Base-by-base conservation (phyloP, 2,113 vertebrate species). In the Albula glossodonta region DNA sequence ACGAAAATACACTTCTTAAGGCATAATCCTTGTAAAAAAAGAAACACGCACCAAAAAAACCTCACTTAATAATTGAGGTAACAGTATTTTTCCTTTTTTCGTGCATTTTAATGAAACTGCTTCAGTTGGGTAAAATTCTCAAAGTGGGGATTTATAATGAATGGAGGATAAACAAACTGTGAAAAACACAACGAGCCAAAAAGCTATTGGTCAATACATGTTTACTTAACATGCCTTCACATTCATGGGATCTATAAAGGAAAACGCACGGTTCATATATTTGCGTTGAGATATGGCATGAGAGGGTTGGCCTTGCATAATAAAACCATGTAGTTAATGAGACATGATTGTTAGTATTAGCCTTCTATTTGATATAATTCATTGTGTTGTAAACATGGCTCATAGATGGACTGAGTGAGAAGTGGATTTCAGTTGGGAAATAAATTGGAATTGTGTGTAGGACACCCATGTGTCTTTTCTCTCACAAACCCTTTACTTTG, bases 1-100 rank as follows among this genome's bases (percentile, higher is more conserved):
- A 78, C 74, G 56, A 22, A 78, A 86, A 86, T 31, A 86, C n/a
- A 74, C 52, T 9, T 5, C 2, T 57, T 78, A 78, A 83, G 70
- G 66, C 81, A 86, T 86, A 53, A 31, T 83, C 51, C 19, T 86
- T 17, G 51, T 83, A 56, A 83, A 85, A 41, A 82, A 83, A 41
- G 31, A 78, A 83, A 78, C 51, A 57, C 10, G 63, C 19, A 10
- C 19, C 77, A 85, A 48, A 85, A 84, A 85, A 50, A 79, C 15
- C 11, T 31, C 5, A 25, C n/a, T 81, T 31, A 79, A 79, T 81
- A 56, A 81, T 51, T 25, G 60, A 66, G 60, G 60, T 66, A 66
- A 66, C 22, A 25, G 19, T 12, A 4, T n/a, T 31, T 63, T 52
- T 48, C 6, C 13, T 49, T 48, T 63, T 63, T 60, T 63, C 31